Base-by-base conservation (phyloP, 1,140 invertebrate species). In the Diabrotica undecimpunctata region DNA sequence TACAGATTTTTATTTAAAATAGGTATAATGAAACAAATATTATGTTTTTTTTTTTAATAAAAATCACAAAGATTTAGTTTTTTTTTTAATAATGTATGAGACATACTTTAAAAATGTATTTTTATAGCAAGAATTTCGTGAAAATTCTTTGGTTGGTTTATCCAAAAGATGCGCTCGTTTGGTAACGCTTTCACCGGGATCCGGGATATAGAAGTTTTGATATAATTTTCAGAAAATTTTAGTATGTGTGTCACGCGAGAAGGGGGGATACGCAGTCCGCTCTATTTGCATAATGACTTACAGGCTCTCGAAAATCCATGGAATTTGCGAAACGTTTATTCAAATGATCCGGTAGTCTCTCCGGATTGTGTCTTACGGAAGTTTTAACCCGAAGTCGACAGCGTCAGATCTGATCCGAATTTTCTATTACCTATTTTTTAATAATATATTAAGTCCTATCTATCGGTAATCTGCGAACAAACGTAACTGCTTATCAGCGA, bases 271-370 rank as follows among this genome's bases (percentile, higher is more conserved):
- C 62, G 68, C 65, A 65, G 65, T 68, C 65, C 62, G 65, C 38
- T 46, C 61, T 61, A 54, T 54, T 70, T 70, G 68, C 68, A 70
- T 70, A 70, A 70, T 70, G 66, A 70, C 68, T 64, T 65, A 65
- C 58, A 61, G 68, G 65, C 62, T 57, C 65, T 61, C 60, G 65
- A 70, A 70, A 70, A 70, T 70, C 68, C 68, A 65, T 65, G 60
- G 62, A 67, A 70, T 70, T 70, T 70, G 68, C 68, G 62, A 70
- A 70, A 70, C 68, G 68, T 70, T 70, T 70, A 70, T 70, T 70
- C 65, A 70, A 70, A 70, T 70, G 65, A 70, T 63, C 68, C 54
- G 62, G 65, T 65, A 67, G 65, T 62, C 59, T 61, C 61, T 41
- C 58, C 59, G 14, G 57, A 57, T 37, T 57, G 10, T 57, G 55